Evolutionary conservation across 1,140 invertebrate species (phyloP), one percentile per base, ranked within the genome.

Genomic region (Onthophagus taurus): DNA sequence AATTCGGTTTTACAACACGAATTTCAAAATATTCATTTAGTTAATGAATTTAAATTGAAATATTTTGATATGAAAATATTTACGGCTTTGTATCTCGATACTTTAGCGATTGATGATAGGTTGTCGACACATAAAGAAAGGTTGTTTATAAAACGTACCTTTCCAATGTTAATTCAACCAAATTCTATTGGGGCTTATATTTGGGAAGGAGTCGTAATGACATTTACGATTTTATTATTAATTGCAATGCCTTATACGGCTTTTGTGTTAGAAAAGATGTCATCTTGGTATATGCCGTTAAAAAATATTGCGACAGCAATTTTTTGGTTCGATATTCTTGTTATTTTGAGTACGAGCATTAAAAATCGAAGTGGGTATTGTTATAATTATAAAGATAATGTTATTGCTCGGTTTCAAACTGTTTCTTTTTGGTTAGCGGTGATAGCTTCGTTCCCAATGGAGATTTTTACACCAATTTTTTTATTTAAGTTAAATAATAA

Each of bases 121-220:
- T 46, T 49, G 12, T 36, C 42, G 21, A 18, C 44, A 1, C 43
- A 45, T n/a, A 38, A 36, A 13, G 50, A 52, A 19, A 49, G 30
- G 4, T 39, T 49, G 2, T 52, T 52, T 31, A 14, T 49, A 5
- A 42, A 42, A 37, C 23, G 42, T 6, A 31, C 43, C 6, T 52
- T 36, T 24, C 50, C 47, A 4, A 46, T 39, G 21, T 43, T 52
- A 18, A 29, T 52, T 12, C 46, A 52, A 33, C 50, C 50, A 13
- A 9, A 36, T 11, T 49, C 47, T 11, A 41, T 48, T 11, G 21
- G 45, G 17, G 18, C 46, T 11, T 9, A 30, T 1, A 11, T 45
- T n/a, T 52, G 50, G 50, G 24, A 52, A 12, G 20, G n/a, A 7
- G 2, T 39, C 1, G 14, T 41, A 8, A 29, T 23, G 16, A 13